Conservation (phyloP, 2,797 vertebrate species). For the Myoxocephalus aenaeus region DNA sequence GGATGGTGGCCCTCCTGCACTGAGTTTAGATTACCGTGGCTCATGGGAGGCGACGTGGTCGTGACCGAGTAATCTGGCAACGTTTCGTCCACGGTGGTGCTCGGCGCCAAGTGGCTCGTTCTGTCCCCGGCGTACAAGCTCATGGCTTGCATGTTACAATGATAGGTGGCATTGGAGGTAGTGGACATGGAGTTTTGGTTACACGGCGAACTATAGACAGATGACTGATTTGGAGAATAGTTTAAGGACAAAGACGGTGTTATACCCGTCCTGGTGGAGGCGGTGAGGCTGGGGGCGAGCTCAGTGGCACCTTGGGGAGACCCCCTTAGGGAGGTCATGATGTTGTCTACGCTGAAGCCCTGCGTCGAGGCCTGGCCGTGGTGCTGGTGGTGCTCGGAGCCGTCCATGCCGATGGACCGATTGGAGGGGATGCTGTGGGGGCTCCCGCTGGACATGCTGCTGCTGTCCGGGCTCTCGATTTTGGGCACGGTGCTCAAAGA, state of each 20-base stretch:
- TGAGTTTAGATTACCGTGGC: slow-evolving; percentile 86
- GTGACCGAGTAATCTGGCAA: slow-evolving; percentile 93
- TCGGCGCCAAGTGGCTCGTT: slow-evolving; percentile 83
- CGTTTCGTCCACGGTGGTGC: slow-evolving; percentile 90
- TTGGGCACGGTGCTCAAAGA: slow-evolving; percentile 90
- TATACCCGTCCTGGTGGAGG: slow-evolving; percentile 86
- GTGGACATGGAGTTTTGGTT: slow-evolving; percentile 89
- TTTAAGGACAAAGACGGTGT: slow-evolving; percentile 87
- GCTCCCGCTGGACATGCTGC: slow-evolving; percentile 93
- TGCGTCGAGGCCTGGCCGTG: slow-evolving; percentile 86
- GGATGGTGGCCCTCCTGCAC: slow-evolving; percentile 90
- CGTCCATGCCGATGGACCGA: slow-evolving; percentile 90
- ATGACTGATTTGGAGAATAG: slow-evolving; percentile 88
- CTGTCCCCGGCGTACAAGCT: slow-evolving; percentile 94
- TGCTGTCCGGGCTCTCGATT: slow-evolving; percentile 95
- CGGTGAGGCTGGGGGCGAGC: slow-evolving; percentile 82
- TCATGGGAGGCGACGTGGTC: slow-evolving; percentile 83
- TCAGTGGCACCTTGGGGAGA: slow-evolving; percentile 90
- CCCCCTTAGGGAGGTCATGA: slow-evolving; percentile 94
- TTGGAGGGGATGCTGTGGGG: slow-evolving; percentile 89
- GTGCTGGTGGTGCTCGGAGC: slow-evolving; percentile 84
- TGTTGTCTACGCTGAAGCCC: slow-evolving; percentile 98
- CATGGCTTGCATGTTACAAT: slow-evolving; percentile 98
- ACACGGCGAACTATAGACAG: slow-evolving; percentile 92
- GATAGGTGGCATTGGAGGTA: slow-evolving; percentile 91